Conservation (phyloP, 2,888 invertebrate species). For the Epirrita christyi region DNA sequence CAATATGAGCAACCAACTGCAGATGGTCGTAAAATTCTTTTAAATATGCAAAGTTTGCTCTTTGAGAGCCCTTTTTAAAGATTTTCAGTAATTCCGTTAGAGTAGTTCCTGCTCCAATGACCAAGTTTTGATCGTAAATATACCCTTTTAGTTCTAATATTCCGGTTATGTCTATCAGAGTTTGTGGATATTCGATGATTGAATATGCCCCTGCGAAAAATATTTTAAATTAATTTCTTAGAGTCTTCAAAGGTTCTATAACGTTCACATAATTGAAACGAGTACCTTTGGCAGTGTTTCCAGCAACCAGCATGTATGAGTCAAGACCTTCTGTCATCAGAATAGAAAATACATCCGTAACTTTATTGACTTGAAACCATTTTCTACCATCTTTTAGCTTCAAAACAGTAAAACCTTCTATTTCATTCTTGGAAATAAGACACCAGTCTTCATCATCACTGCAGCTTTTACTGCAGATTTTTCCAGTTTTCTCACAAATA, state of each 20-base stretch:
- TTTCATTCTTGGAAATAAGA: conserved; percentile 47
- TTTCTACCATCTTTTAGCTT: conserved; percentile 56
- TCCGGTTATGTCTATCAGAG: conserved; percentile 85
- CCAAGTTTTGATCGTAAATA: conserved; percentile 65
- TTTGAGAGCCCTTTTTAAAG: conserved; percentile 56
- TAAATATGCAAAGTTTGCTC: conserved; percentile 83
- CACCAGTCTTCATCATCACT: conserved; percentile 58
- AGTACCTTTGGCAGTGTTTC: conserved; percentile 88
- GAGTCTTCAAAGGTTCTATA: conserved; percentile 4
- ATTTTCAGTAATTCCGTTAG: conserved; percentile 79
- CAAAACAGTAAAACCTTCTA: conserved; percentile 42
- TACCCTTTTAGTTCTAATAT: conserved; percentile 82
- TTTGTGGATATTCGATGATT: conserved; percentile 59
- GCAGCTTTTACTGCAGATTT: conserved; percentile 33
- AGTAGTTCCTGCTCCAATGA: conserved; percentile 84
- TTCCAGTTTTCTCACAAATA: conserved; percentile 45
- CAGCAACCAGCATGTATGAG: conserved; percentile 86
- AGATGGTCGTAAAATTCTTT: conserved; percentile 85
- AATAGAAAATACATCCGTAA: conserved; percentile 77
- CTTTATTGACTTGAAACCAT: conserved; percentile 79
- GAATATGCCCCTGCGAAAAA: conserved; percentile 65
- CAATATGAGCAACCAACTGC: conserved; percentile 87
- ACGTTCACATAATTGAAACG: background rate
- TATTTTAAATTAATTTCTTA: background rate
- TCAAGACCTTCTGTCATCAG: conserved; percentile 53